phyloP scores from a whole-genome alignment of 2,797 vertebrate species.

The Pampus argenteus region DNA sequence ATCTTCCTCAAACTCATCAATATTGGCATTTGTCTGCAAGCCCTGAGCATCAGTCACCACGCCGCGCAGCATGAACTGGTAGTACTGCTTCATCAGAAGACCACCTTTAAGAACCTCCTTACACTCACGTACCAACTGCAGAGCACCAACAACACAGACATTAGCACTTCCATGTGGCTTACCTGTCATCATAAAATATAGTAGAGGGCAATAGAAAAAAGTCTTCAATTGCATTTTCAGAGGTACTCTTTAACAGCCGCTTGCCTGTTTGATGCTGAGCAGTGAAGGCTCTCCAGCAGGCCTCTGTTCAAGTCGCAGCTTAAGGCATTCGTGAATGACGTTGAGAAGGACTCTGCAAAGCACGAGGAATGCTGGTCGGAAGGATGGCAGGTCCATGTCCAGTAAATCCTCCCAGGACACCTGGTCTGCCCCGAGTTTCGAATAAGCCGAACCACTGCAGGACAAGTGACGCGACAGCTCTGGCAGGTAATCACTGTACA shows the following conservation, averaged over 20 bases:
- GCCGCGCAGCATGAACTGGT: slow-evolving; percentile 96
- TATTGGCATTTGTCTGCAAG: slow-evolving; percentile 91
- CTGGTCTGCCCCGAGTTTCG: slow-evolving; percentile 85
- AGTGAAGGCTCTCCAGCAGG: slow-evolving; percentile 97
- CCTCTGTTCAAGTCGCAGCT: slow-evolving; percentile 95
- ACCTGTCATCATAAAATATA: neutral
- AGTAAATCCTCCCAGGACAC: slow-evolving; percentile 94
- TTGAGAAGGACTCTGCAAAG: slow-evolving; percentile 97
- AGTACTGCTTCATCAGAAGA: slow-evolving; percentile 99
- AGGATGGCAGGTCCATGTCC: slow-evolving; percentile 97
- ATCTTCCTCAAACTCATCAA: slow-evolving; percentile 97
- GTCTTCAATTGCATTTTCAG: too few relatives aligned
- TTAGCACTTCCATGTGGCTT: neutral
- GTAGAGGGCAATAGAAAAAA: neutral
- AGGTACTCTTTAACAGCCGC: slow-evolving; percentile 6
- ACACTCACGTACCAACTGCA: slow-evolving; percentile 97
- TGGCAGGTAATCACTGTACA: slow-evolving; percentile 95
- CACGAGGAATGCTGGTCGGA: slow-evolving; percentile 95
- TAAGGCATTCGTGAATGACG: slow-evolving; percentile 99
- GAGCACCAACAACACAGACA: slow-evolving; percentile 51
- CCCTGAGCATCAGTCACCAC: slow-evolving; percentile 88
- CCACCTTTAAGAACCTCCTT: slow-evolving; percentile 98
- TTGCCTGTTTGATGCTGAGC: slow-evolving; percentile 98
- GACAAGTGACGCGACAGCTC: slow-evolving; percentile 88
- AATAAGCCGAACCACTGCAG: slow-evolving; percentile 76